Evolutionary conservation across 2,888 invertebrate species (phyloP).

Genomic region (Phengaris arion): DNA sequence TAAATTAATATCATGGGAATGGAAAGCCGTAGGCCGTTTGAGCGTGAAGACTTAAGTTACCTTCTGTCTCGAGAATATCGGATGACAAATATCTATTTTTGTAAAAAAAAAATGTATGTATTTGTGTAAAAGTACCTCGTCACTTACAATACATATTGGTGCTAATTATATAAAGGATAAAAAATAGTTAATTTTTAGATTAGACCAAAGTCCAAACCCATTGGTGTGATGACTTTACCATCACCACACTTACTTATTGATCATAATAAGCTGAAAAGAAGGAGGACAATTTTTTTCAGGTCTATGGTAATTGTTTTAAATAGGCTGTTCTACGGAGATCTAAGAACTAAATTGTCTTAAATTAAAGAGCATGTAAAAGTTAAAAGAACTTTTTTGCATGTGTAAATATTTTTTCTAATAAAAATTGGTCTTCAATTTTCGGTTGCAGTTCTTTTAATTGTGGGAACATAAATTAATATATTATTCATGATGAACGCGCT

Average conservation of each 20-base stretch:
- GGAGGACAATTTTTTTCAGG: no score
- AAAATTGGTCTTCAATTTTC: background rate
- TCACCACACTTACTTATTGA: no score
- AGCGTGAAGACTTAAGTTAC: conserved; percentile 64
- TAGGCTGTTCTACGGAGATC: no score
- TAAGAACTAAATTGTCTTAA: no score
- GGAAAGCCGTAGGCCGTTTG: conserved; percentile 56
- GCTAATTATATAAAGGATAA: background rate
- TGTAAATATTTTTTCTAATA: background rate
- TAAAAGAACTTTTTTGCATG: background rate
- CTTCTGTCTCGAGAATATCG: conserved; percentile 51
- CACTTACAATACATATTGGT: background rate
- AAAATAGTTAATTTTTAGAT: no score
- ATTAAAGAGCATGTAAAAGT: no score
- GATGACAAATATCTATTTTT: conserved; percentile 39
- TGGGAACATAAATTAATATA: conserved; percentile 6
- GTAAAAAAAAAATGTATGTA: no score
- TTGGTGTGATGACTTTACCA: no score
- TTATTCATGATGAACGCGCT: background rate
- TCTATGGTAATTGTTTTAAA: no score
- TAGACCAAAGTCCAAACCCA: no score
- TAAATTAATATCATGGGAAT: conserved; percentile 48
- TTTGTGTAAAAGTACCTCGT: conserved; percentile 26
- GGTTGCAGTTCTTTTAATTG: background rate
- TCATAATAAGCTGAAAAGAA: no score